Conservation (phyloP, 2,797 vertebrate species). For the Eremophila alpestris region DNA sequence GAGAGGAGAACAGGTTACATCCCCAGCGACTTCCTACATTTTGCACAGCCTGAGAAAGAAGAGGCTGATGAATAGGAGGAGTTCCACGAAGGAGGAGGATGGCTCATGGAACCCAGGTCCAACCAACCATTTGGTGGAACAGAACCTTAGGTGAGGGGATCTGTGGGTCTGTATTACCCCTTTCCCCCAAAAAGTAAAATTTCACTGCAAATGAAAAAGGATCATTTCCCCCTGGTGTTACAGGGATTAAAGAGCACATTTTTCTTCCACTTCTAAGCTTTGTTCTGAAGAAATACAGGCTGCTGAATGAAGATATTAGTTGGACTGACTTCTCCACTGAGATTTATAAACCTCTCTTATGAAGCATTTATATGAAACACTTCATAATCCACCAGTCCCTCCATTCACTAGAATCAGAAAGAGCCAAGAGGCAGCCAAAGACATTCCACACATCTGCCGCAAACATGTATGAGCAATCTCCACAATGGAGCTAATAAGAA, state of each 20-base stretch:
- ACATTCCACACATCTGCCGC: not conserved
- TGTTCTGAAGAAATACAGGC: not conserved
- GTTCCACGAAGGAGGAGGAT: fast-evolving
- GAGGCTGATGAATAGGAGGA: not conserved
- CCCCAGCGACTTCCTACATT: not conserved
- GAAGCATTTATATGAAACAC: slow-evolving; percentile 29
- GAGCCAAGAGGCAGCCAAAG: not conserved
- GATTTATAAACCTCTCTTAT: not conserved
- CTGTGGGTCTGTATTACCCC: not conserved
- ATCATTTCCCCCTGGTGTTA: fast-evolving
- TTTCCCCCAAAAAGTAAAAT: not conserved
- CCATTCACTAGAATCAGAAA: not conserved
- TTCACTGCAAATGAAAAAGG: not conserved
- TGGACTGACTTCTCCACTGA: not conserved
- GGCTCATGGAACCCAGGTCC: not conserved
- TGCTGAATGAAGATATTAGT: not conserved
- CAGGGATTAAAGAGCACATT: not conserved
- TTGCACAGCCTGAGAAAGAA: fast-evolving
- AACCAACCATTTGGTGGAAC: not conserved
- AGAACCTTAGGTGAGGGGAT: not conserved
- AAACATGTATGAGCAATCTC: fast-evolving
- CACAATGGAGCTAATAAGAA: not conserved
- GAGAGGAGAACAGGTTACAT: not conserved
- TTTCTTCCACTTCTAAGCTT: not conserved
- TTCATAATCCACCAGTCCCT: not conserved